Evolutionary conservation across 2,888 invertebrate genomes (phyloP), one percentile per base, ranked within the genome.

Genomic region (Leucophenga montana): DNA sequence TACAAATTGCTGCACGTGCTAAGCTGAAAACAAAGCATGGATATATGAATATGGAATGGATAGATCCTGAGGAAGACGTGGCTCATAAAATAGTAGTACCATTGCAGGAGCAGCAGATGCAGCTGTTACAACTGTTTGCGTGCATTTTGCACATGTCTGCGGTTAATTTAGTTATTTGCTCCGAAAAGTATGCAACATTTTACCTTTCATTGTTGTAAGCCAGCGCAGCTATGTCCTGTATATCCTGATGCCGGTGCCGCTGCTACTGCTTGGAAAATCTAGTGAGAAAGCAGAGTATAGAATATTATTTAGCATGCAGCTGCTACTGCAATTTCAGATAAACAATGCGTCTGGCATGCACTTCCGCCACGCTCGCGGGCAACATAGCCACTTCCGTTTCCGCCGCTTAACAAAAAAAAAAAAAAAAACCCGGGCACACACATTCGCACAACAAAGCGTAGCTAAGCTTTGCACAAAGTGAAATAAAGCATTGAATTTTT

Each of bases 151-250:
- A 61, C 67, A 68, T 68, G 67, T 68, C 50, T 68, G 67, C 53
- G 67, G 67, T 50, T 68, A 68, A 68, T 68, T 68, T 68, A 68
- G 67, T 68, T 68, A 68, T 68, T 68, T 68, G 61, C 61, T 13
- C 67, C 53, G 53, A 61, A 61, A 68, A 68, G 59, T 66, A 66
- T 66, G 66, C 66, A 66, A 66, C 48, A 48, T 64, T 64, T 64
- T 64, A 64, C 62, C 62, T 64, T 48, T 46, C 62, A 64, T 64
- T 64, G 62, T 64, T 64, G 62, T 44, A 61, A 16, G 39, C 39
- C 39, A 39, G 11, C 39, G 39, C 11, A 5, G 9, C 9, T 39
- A 39, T 39, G 9, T 39, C 39, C 11, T 39, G 3, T 11, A 39
- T 39, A 39, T 39, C 11, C 39, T n/a, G n/a, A n/a, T n/a, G n/a